Evolutionary conservation across 2,888 invertebrate species (phyloP), one percentile per base, ranked within the genome.

Genomic region (Raillietiella orientalis): DNA sequence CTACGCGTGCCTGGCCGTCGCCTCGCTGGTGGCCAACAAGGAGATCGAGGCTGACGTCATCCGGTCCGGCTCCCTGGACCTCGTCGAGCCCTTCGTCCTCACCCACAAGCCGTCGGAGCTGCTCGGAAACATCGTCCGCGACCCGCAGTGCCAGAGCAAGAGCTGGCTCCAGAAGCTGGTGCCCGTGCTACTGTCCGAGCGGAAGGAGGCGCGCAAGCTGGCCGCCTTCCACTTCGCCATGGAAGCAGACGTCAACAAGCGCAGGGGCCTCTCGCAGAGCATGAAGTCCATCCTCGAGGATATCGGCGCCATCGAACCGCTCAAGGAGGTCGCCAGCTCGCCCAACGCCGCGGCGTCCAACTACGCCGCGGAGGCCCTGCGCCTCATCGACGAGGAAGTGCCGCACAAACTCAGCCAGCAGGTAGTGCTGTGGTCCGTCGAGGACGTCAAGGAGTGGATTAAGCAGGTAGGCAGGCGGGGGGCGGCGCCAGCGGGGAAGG

Each of bases 181-280:
- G 4, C 87, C 90, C 2, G 77, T 93, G 8, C 52, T 96, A 28
- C 72, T 71, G 42, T 87, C 87, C 21, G 75, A 84, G 42, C 56
- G 87, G 31, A 79, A 87, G 42, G 93, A 93, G 48, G 90, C 93
- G 0, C 60, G 84, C 39, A 84, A 82, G 43, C 51, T 96, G 37
- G 93, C 90, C 3, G 87, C 93, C 17, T 96, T 93, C 45, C 96
- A 96, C 44, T 56, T 90, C 46, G 87, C 87, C 42, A 87, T 96
- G 84, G 96, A 96, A 49, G 90, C 93, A 8, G 79, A 79, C 19
- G 90, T 96, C 28, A 93, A 93, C 46, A 74, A 82, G 38, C 69
- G 70, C 38, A 79, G 79, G 45, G 72, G 72, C 4, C 74, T 75
- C 33, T 74, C 75, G 0, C 66, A 69, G 45, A 70, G 84, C 39